Percentiles rank a stretch among this genome's conserved stretches.
Evolutionary conservation across 64 coral and sea anemone species (phyloP).

Genomic region (Trachythela sp.): DNA sequence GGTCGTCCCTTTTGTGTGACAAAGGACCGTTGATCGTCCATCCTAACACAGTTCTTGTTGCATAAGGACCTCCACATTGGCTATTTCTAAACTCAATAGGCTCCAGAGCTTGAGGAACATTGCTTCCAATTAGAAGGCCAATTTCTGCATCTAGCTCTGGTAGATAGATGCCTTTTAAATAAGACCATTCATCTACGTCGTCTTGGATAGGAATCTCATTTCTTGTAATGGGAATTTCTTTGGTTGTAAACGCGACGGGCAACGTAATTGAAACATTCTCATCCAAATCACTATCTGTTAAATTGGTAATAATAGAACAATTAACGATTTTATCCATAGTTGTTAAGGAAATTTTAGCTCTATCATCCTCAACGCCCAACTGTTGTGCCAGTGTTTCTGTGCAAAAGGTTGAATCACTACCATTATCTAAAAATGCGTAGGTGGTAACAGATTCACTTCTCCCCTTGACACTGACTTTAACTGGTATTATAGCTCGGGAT

Average conservation of each 20-base stretch:
- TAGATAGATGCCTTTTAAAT: background rate
- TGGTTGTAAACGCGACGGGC: background rate
- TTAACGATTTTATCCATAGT: background rate
- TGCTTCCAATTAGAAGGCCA: background rate
- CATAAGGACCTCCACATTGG: no score
- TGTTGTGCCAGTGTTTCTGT: background rate
- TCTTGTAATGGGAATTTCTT: background rate
- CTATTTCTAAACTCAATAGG: no score
- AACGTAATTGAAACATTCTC: background rate
- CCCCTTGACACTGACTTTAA: background rate
- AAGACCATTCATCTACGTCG: conserved; percentile 16
- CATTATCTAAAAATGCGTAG: background rate
- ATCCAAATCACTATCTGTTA: background rate
- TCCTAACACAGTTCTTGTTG: no score
- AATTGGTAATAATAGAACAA: background rate
- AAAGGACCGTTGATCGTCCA: background rate
- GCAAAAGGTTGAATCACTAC: background rate
- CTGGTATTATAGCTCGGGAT: background rate
- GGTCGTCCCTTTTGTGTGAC: no score
- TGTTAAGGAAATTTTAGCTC: background rate
- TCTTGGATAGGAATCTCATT: conserved; percentile 13
- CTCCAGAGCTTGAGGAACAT: no score
- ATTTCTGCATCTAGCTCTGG: background rate
- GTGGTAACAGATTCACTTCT: background rate
- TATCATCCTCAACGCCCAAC: background rate